phyloP scores from a whole-genome alignment of 2,888 invertebrate species.

The Yponomeuta cagnagella region DNA sequence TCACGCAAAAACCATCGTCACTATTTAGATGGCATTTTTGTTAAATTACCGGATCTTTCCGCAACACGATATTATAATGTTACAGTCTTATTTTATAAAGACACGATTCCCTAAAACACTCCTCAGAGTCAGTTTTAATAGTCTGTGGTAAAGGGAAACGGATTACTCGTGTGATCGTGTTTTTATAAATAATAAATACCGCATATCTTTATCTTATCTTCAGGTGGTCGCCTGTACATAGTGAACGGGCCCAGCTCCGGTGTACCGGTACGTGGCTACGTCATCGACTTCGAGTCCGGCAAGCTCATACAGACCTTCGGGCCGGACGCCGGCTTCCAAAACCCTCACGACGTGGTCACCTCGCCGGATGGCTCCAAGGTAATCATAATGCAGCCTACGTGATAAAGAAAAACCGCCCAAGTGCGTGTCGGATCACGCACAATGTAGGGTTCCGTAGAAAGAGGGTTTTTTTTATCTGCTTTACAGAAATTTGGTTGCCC shows the following conservation, averaged over 20 bases:
- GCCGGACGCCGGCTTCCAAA: conserved; percentile 72
- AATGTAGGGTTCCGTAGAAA: too few relatives aligned
- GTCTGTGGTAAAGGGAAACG: too few relatives aligned
- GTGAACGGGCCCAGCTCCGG: conserved; percentile 81
- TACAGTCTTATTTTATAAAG: too few relatives aligned
- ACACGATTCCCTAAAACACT: too few relatives aligned
- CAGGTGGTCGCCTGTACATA: conserved; percentile 82
- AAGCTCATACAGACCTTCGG: conserved; percentile 78
- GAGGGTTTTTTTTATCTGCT: too few relatives aligned
- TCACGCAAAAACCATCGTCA: not conserved
- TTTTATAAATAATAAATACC: too few relatives aligned
- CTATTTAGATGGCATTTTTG: not conserved
- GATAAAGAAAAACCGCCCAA: too few relatives aligned
- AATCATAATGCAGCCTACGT: not conserved
- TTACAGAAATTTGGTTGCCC: too few relatives aligned
- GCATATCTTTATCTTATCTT: not conserved
- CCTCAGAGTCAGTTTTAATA: too few relatives aligned
- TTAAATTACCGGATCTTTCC: not conserved
- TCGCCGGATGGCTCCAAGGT: conserved; percentile 28
- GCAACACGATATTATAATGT: too few relatives aligned
- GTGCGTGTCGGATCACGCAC: too few relatives aligned
- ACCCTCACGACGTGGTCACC: conserved; percentile 90
- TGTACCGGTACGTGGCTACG: conserved; percentile 80
- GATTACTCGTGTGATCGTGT: too few relatives aligned
- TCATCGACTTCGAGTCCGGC: conserved; percentile 78